Base-by-base conservation (phyloP, 2,113 vertebrate species). In the Alaudala cheleensis region DNA sequence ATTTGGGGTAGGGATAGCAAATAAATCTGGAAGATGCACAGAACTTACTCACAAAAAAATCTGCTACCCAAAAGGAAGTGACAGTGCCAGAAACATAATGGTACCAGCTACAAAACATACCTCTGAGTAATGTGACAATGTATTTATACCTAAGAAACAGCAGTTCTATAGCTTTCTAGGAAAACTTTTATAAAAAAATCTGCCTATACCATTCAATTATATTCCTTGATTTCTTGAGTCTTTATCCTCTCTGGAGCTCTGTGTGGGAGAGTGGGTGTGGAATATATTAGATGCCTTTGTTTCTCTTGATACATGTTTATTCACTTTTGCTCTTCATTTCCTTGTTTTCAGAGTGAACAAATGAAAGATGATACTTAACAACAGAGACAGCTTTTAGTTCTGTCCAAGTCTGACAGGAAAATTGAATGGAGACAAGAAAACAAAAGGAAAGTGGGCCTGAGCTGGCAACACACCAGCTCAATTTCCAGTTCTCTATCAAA, bases 401-500 rank as follows among this genome's bases (percentile, higher is more conserved):
- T 81, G 51, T 92, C 1, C 1, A 40, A 22, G 34, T 64, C 53
- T 73, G 81, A 90, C 88, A 96, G 64, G 31, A 47, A 93, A 93
- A 88, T 23, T 61, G 77, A 91, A 87, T 28, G 73, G 44, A 81
- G 42, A 77, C 56, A 81, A 58, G 71, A 51, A 86, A 93, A 95
- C 81, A 96, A 94, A 92, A 56, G n/a, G 44, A 69, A 90, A 80
- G 29, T 37, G 39, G 40, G 81, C 56, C 92, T 92, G 67, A 71
- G 88, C 64, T 96, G 94, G 92, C 71, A 95, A 81, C 28, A 15
- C 6, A 91, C 81, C 92, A 95, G 92, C 57, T 95, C 77, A 72
- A 94, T 94, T 96, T 95, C 84, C 85, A 89, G 61, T 93, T 76
- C 78, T 62, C 66, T 62, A 91, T 90, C 84, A 89, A 88, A 58